Percentiles rank a stretch among this genome's conserved stretches.
Conservation (phyloP, 2,113 vertebrate species). For the Micromys minutus region DNA sequence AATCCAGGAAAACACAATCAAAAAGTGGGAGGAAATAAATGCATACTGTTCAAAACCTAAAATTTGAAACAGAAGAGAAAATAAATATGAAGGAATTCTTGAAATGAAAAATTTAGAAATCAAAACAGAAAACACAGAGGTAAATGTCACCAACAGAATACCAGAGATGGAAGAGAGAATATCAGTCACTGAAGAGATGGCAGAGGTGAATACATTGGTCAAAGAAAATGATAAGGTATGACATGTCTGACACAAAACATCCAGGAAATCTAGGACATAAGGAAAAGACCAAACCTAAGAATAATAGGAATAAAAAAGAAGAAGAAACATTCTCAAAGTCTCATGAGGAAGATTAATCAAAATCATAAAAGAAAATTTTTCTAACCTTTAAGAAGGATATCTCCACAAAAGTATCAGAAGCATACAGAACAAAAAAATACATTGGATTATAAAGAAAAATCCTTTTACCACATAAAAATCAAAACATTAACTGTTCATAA, state of each 20-base stretch:
- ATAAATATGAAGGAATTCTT: not conserved
- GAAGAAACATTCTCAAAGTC: not conserved
- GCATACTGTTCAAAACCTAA: not conserved
- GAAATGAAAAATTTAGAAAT: not conserved
- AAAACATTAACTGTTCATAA: no score
- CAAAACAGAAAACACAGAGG: not conserved
- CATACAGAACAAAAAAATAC: no score
- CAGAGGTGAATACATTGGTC: not conserved
- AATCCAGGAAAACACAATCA: not conserved
- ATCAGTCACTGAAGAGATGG: not conserved
- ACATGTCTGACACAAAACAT: not conserved
- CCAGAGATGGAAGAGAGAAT: not conserved
- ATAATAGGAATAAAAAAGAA: not conserved
- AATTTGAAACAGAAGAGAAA: not conserved
- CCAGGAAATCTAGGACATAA: not conserved
- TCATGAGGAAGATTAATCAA: no score
- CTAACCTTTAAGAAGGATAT: no score
- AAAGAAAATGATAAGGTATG: not conserved
- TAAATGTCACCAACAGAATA: not conserved
- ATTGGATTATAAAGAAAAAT: no score
- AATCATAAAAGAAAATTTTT: no score
- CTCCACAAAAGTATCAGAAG: no score
- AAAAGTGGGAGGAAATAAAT: not conserved
- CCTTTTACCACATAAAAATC: no score
- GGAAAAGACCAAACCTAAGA: not conserved